These are phyloP conservation scores for Phymatocera aterrima DNA, from an alignment of 2,888 invertebrate genomes.

Conservation along the genomic window DNA sequence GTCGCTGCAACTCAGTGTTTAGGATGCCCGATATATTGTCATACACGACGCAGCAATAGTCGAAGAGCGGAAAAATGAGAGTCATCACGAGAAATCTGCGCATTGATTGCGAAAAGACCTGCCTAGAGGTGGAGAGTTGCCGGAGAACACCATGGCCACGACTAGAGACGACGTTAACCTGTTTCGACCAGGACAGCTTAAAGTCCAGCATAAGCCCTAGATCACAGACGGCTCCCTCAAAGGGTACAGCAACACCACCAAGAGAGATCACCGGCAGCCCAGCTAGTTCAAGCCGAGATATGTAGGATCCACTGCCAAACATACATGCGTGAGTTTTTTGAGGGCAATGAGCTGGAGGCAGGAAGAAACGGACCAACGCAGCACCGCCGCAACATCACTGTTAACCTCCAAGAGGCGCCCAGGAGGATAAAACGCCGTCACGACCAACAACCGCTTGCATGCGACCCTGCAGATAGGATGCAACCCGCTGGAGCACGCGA, in stretches of 20 bases:
- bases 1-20: not conserved
- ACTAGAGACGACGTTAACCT: not conserved
- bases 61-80: not conserved
- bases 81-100: not conserved
- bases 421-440: not conserved
- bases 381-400: not conserved
- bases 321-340: not conserved
- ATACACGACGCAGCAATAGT: not conserved
- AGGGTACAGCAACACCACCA: not conserved
- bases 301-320: not conserved
- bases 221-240: not conserved
- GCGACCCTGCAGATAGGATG: not conserved
- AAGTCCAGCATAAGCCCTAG: not conserved
- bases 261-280: not conserved
- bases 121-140: not conserved
- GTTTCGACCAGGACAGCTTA: not conserved
- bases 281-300: not conserved
- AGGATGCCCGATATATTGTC: not conserved
- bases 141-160: not conserved
- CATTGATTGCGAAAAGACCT: not conserved
- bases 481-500: conserved; percentile 70
- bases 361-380: not conserved
- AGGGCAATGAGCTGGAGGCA: not conserved
- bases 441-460: not conserved
- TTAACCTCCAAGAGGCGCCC: not conserved